Base-by-base conservation (phyloP, 2,113 vertebrate genomes). In the Coturnix japonica region DNA sequence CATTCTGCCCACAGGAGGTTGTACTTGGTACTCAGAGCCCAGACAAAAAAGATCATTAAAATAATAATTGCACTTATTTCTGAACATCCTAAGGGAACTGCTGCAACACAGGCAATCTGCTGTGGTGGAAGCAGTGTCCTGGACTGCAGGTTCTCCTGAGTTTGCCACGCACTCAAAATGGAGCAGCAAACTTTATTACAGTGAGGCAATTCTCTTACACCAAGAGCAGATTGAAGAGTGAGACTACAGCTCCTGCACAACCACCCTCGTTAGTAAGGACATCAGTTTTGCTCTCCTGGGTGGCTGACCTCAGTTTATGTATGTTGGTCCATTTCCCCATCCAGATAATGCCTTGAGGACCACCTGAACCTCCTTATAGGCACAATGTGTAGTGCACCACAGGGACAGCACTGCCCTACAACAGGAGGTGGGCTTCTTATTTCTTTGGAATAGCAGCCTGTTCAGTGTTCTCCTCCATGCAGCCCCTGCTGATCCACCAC, bases 231-330 rank as follows among this genome's bases (percentile, higher is more conserved):
- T 25, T 2, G 0, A 65, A 66, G 13, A 8, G 26, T 33, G 26
- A 16, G 39, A 39, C 33, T 39, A 33, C 39, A 61, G 26, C 3
- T 77, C 30, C 69, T 65, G 28, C 1, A 0, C 0, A 0, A 22
- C 4, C 0, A 23, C 16, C 41, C 65, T 43, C 30, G 7, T 44
- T 39, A 77, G 31, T 31, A 61, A 56, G 25, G 47, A 44, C 35
- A 54, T 43, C 33, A 53, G 2, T 3, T 43, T 3, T 15, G 13
- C 22, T 66, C 33, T 81, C 13, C 47, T 56, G 54, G 5, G 13
- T 56, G 41, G 28, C 35, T 25, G 20, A 85, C 33, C 76, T 56
- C 39, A 13, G 12, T 21, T 59, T 22, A 37, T 61, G 53, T 22
- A 37, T 61, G 53, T 47, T 47, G 18, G 5, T 13, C 4, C 7